Evolutionary conservation across 2,888 invertebrate species (phyloP).

Genomic region (Syritta pipiens): DNA sequence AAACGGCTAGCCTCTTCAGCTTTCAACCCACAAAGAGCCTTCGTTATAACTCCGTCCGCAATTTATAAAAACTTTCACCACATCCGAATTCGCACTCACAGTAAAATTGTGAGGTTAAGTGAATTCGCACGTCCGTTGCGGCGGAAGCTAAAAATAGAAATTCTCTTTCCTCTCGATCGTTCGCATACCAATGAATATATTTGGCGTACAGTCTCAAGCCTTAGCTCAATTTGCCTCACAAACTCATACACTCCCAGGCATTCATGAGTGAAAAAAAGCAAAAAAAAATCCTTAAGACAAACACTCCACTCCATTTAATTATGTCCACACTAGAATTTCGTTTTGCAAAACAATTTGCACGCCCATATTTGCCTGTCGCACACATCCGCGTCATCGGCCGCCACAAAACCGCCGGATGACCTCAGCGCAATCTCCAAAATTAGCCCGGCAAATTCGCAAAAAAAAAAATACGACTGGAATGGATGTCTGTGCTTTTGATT

Average conservation of each 20-base stretch:
- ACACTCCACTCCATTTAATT: background rate
- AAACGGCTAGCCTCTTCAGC: no score
- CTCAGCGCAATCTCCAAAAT: constrained; percentile 2
- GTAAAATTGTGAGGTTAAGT: constrained; percentile 15
- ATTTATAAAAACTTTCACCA: background rate
- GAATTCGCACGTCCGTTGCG: constrained; percentile 25
- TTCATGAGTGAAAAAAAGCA: background rate
- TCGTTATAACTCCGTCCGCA: no score
- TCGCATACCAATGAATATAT: constrained; percentile 49
- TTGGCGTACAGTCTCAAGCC: constrained; percentile 8
- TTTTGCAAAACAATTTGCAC: constrained; percentile 16
- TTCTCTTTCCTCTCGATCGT: constrained; percentile 7
- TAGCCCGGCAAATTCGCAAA: no score
- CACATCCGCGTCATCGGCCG: background rate
- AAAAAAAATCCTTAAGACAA: background rate
- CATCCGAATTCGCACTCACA: background rate
- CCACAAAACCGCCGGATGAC: constrained; percentile 4
- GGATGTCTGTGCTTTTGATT: no score
- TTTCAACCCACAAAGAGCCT: no score
- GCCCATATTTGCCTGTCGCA: constrained; percentile 24
- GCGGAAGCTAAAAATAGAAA: constrained; percentile 48
- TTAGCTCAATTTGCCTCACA: no score
- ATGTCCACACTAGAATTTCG: no score
- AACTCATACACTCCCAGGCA: no score
- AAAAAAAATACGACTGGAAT: no score